Conservation (phyloP, 2,888 invertebrate species). For the Apamea sordens region DNA sequence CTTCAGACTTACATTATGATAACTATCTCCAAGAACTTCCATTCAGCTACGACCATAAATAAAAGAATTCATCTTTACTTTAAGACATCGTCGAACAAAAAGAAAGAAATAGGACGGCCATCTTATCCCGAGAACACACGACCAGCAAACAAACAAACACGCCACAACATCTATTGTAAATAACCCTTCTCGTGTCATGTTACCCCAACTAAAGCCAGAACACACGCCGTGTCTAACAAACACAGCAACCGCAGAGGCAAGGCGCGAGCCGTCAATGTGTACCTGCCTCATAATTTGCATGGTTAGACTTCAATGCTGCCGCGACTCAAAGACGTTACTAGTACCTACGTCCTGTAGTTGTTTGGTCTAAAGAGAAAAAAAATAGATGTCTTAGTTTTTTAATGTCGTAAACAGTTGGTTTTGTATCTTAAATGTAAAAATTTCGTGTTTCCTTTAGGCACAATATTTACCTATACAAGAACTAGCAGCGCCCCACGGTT, state of each 20-base stretch:
- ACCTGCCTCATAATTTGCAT: conserved; percentile 79
- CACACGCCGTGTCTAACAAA: conserved; percentile 41
- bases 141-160: conserved; percentile 11
- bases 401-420: background rate
- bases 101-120: background rate
- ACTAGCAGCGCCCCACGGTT: too few relatives aligned
- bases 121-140: conserved; percentile 5
- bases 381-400: background rate
- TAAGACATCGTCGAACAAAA: background rate
- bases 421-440: background rate
- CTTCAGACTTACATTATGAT: background rate
- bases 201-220: conserved; percentile 19
- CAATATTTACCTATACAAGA: background rate
- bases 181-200: background rate
- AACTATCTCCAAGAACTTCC: background rate
- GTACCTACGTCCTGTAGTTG: conserved; percentile 32
- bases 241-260: conserved; percentile 44
- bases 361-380: conserved; percentile 36
- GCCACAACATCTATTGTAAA: conserved; percentile 15
- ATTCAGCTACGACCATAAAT: background rate
- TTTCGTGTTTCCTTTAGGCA: background rate
- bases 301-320: conserved; percentile 75
- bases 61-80: background rate
- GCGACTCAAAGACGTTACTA: conserved; percentile 75
- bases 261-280: conserved; percentile 58